phyloP scores from a whole-genome alignment of 2,113 vertebrate genomes.

The Chrysochloris asiatica region DNA sequence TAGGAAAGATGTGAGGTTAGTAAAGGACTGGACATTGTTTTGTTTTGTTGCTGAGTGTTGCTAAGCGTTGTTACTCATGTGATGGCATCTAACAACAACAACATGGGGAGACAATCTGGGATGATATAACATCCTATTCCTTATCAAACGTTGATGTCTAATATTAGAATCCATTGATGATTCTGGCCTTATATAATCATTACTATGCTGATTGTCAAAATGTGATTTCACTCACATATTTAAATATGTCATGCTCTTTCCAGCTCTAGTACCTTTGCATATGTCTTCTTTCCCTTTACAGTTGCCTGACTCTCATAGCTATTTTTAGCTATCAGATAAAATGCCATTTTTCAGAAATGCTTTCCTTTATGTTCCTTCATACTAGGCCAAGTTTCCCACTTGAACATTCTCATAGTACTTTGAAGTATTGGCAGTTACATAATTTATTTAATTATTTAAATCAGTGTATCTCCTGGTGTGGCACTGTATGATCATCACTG shows the following conservation, averaged over 20 bases:
- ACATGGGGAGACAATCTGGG: neutral
- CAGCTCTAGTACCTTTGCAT: neutral
- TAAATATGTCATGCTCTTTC: neutral
- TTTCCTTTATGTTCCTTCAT: neutral
- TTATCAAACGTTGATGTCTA: constrained; percentile 31
- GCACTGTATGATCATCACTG: no score
- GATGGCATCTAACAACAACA: no score
- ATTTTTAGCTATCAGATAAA: constrained; percentile 17
- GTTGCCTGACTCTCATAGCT: neutral
- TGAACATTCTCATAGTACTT: neutral
- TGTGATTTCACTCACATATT: constrained; percentile 6
- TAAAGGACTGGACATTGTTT: no score
- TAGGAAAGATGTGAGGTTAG: no score
- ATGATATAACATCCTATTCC: neutral
- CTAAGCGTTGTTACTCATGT: no score
- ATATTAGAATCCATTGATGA: constrained; percentile 26
- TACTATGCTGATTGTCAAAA: constrained; percentile 8
- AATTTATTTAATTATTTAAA: neutral
- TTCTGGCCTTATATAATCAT: constrained; percentile 12
- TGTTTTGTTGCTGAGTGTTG: no score
- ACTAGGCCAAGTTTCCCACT: neutral
- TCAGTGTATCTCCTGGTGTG: neutral
- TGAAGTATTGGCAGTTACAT: neutral
- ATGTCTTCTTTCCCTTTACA: neutral
- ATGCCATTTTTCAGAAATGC: neutral